Base-by-base conservation (phyloP, 2,113 vertebrate species). In the Aegotheles bennettii region DNA sequence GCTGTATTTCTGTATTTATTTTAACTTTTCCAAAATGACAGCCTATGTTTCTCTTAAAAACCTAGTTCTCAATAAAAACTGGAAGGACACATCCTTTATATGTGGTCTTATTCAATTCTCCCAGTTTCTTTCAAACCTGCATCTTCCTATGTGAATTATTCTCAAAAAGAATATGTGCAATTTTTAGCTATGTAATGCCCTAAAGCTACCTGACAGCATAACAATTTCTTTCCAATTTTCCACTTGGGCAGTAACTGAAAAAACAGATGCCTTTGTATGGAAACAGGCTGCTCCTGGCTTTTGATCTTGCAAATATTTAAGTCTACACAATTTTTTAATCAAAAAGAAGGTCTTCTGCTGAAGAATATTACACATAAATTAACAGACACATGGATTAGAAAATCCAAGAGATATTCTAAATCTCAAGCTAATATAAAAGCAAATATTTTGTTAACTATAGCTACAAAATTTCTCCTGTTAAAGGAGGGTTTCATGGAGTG, bases 161-260 rank as follows among this genome's bases (percentile, higher is more conserved):
- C 51, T 82, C 76, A 68, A 68, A 95, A 84, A 93, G 29, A 15
- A 69, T 40, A 73, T 6, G 8, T 6, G 13, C 40, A 60, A 33
- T 91, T 92, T 84, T 81, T 68, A 82, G 36, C 43, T 75, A 48
- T 9, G 18, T 61, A 86, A 86, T 75, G 40, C 40, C 69, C 60
- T 82, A 53, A 64, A 78, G 51, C 65, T 40, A 86, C 35, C 35
- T 43, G 68, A 95, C 16, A 75, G 65, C 69, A 82, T 53, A 84
- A 67, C 11, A 75, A 65, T 89, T 89, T 95, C 26, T 87, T 93
- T 68, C 56, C 36, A 91, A n/a, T 94, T 91, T 95, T 95, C 91
- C 65, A 94, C 84, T 89, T 76, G 57, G 45, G 28, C 57, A 94
- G 53, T 40, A 91, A 95, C 65, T 64, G 73, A 84, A 89, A 90